Conservation (phyloP, 2,113 vertebrate genomes). For the Rhinolophus sinicus region DNA sequence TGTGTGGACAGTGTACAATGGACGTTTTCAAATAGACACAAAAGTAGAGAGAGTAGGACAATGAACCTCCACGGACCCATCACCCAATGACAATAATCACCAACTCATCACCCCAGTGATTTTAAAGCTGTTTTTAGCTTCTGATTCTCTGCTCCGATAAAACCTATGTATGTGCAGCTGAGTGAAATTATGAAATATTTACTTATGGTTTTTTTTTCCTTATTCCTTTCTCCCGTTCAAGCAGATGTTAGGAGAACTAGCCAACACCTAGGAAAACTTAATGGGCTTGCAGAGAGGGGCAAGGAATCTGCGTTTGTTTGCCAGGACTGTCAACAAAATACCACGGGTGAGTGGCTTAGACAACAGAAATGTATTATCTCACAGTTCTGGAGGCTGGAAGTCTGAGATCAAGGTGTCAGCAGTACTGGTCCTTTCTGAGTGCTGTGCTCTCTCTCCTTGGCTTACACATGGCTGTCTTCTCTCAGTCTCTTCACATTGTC, state of each 20-base stretch:
- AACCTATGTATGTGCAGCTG: neutral
- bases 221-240: neutral
- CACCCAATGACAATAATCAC: neutral
- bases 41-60: neutral
- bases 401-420: neutral
- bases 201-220: neutral
- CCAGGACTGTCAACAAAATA: neutral
- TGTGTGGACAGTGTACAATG: neutral
- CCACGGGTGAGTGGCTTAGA: neutral
- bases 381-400: neutral
- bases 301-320: too few species aligned
- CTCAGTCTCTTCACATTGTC: neutral
- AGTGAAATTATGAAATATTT: neutral
- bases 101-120: neutral
- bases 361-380: neutral
- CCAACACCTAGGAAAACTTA: neutral
- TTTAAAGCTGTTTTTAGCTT: neutral
- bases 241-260: neutral
- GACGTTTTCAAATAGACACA: constrained; percentile 6
- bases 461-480: neutral
- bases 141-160: neutral
- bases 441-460: too few species aligned
- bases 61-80: neutral
- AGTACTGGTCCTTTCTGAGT: neutral
- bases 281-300: neutral